Percentiles rank a stretch among this genome's conserved stretches.
Conservation (phyloP, 1,140 invertebrate species). For the Asobara japonica region DNA sequence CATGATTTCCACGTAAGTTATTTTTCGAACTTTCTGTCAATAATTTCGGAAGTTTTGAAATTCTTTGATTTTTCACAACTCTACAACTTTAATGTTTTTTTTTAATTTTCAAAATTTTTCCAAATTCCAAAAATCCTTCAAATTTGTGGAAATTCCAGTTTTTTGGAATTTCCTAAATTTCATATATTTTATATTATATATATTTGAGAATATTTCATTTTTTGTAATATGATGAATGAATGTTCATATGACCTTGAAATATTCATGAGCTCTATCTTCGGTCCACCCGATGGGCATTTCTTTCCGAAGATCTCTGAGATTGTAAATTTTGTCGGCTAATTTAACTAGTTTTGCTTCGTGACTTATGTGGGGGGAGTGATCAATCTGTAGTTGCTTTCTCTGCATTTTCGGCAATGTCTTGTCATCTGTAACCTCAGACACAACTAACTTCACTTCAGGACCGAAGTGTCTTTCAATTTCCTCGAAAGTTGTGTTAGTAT, state of each 20-base stretch:
- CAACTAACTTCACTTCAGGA: conserved; percentile 69
- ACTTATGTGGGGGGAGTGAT: conserved; percentile 70
- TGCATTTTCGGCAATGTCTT: conserved; percentile 74
- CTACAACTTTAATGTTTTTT: no score
- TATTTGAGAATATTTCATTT: no score
- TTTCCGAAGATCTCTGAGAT: conserved; percentile 78
- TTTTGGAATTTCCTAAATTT: no score
- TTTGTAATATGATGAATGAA: not conserved
- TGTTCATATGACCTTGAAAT: conserved; percentile 47
- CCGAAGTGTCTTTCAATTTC: conserved; percentile 81
- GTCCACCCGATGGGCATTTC: conserved; percentile 75
- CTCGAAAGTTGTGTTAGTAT: conserved; percentile 84
- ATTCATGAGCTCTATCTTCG: conserved; percentile 67
- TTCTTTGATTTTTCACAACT: not conserved
- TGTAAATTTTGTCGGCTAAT: conserved; percentile 89
- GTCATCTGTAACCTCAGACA: conserved; percentile 82
- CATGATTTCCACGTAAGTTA: not conserved
- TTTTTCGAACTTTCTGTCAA: not conserved
- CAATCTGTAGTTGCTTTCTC: conserved; percentile 79
- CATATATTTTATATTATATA: no score
- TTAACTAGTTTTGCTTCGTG: conserved; percentile 82
- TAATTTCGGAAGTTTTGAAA: not conserved
- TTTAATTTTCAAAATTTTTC: no score
- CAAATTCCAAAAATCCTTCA: no score
- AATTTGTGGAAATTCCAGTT: no score